Evolutionary conservation across 2,113 vertebrate species (phyloP), one percentile per base, ranked within the genome.

Genomic region (Passer montanus): DNA sequence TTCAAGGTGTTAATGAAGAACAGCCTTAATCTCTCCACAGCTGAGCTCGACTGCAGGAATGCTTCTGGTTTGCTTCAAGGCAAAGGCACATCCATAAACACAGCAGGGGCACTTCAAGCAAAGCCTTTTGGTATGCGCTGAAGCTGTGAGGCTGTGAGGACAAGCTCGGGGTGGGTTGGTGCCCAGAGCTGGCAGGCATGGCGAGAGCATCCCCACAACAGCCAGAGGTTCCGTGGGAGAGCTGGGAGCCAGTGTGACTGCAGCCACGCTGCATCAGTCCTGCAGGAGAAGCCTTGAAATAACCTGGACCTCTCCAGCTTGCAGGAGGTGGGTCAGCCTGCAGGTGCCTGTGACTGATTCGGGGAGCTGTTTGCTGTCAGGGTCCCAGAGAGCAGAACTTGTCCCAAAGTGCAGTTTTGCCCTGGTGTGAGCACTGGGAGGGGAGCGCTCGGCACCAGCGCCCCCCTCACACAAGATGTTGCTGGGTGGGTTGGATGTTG

Each of bases 371-470:
- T 84, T 81, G 46, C 37, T 55, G 43, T 47, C 74, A 31, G 33
- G 24, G n/a, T 43, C 11, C 30, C 23, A 33, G 33, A 46, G 27
- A 67, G 82, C 1, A 7, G 50, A 16, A 70, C 55, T 63, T 67
- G 43, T 78, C 47, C 44, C 35, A 15, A 37, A 64, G 11, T 22
- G 39, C n/a, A 23, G 26, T 12, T 43, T 46, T 67, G 39, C 33
- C 10, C 18, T 2, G 2, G 31, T 0, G 0, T 20, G n/a, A 90
- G 23, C 39, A 23, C n/a, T 0, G 0, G 43, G 17, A 62, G 2
- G 1, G 7, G 10, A 47, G 10, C 0, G 0, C 43, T 55, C 9
- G 3, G 33, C 8, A 3, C 20, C 1, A 0, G 52, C 3, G 21
- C 13, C n/a, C 52, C 49, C 64, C 39, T 52, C 1, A 1, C 15